phyloP scores from a whole-genome alignment of 2,888 invertebrate genomes.

The Meta bourneti region DNA sequence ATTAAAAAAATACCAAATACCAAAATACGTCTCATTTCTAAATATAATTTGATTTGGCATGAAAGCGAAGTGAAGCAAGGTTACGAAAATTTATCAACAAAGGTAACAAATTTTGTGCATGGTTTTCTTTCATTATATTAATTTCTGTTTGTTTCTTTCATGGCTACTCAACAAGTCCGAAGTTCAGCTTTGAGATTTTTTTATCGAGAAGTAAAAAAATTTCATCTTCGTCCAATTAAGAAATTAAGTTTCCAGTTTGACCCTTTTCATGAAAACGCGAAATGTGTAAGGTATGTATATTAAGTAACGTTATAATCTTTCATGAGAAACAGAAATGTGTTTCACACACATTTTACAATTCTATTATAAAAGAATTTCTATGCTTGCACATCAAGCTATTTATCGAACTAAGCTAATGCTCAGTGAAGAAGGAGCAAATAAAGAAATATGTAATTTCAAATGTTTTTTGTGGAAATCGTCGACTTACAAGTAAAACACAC shows the following conservation, averaged over 20 bases:
- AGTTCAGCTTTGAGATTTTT: conserved; percentile 20
- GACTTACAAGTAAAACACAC: too few relatives aligned
- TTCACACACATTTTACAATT: too few relatives aligned
- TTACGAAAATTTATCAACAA: not conserved
- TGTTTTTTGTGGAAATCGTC: too few relatives aligned
- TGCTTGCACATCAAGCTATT: too few relatives aligned
- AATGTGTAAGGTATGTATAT: conserved; percentile 84
- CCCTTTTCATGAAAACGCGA: conserved; percentile 89
- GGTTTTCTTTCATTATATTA: conserved; percentile 9
- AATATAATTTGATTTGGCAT: not conserved
- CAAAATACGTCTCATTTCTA: too few relatives aligned
- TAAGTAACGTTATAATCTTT: not conserved
- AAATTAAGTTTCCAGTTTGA: conserved; percentile 90
- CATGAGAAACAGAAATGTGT: too few relatives aligned
- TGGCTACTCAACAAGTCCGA: conserved; percentile 26
- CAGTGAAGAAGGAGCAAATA: too few relatives aligned
- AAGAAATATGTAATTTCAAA: too few relatives aligned
- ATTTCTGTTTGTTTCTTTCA: conserved; percentile 35
- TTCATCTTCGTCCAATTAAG: conserved; percentile 90
- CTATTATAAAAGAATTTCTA: too few relatives aligned
- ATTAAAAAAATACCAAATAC: too few relatives aligned
- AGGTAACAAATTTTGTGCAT: conserved; percentile 1
- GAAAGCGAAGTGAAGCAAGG: not conserved
- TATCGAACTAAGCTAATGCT: too few relatives aligned
- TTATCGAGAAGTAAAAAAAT: conserved; percentile 85